Evolutionary conservation across 2,888 invertebrate species (phyloP), one percentile per base, ranked within the genome.

Genomic region (Lycia hirtaria): DNA sequence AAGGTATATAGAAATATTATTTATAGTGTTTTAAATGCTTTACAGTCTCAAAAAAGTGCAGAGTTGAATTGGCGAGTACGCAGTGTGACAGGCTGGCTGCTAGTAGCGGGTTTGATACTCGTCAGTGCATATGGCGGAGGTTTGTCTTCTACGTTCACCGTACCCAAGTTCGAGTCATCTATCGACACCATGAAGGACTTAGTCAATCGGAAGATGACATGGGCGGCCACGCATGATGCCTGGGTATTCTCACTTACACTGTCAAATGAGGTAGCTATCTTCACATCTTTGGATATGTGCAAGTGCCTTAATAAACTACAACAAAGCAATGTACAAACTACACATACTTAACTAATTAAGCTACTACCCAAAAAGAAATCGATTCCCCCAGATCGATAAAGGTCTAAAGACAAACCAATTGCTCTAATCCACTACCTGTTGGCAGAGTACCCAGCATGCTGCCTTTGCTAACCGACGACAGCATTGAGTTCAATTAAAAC

Each of bases 181-280:
- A 93, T 95, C 5, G 93, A 95, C 64, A 94, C 94, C 0, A 86
- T 94, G 2, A 83, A 93, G 43, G 94, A 95, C 52, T 84, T 96
- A 55, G 92, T 93, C 0, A 85, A 90, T n/a, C 93, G 93, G 59
- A 80, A 90, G 3, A 69, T 95, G 24, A 81, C 87, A 56, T 95
- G 95, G 95, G 94, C 93, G 0, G 95, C 94, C 0, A 94, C 94
- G 0, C 94, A 94, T 22, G 93, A 94, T 56, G 95, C 94, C 4
- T 96, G 95, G 95, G 91, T 94, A 54, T 92, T 92, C 58, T 93
- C 94, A 0, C 87, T 96, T 17, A 75, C 88, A 9, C 78, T 86
- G 9, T 93, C 94, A 0, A 83, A 92, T 52, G 94, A 95, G 78
- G 95, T 94, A 45, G 0, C 9, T 24, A 22, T 6, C n/a, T 15